Evolutionary conservation across 2,888 invertebrate species (phyloP), one percentile per base, ranked within the genome.

Genomic region (Hemicrepidius hirtus): DNA sequence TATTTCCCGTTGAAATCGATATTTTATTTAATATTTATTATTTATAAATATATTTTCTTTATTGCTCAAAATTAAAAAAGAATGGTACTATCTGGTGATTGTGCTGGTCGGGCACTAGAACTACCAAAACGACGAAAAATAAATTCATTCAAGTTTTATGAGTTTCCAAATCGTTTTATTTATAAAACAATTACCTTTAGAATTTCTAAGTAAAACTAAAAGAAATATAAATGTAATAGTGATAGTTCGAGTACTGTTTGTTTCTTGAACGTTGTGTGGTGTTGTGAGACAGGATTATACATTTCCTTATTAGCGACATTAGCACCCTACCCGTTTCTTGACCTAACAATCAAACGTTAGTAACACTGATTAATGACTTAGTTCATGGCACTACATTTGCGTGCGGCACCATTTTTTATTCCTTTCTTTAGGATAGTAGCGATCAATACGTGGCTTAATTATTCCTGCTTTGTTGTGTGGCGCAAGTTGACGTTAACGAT

Each of bases 291-390:
- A 18, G 59, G 40, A 37, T 59, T 37, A 18, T 59, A 21, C 21
- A 62, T 62, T 62, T 44, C 24, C 28, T 62, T 44, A 41, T 62
- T 41, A 41, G 20, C 2, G 24, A 16, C 16, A 44, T 40, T 62
- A 62, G 16, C 40, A 46, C 57, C 50, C 50, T 44, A 41, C 24
- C 67, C 69, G 53, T 21, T 53, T 13, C 71, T 71, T 74, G 71
- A 67, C 67, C 67, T 18, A 65, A 66, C 69, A 66, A 60, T 55
- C 62, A 66, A 70, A 65, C 44, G 59, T 24, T 50, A 24, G 65
- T 44, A 50, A 50, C 60, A 20, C 68, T 75, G 75, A 75, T 75
- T 75, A 75, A 75, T 71, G 72, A 64, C 64, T 49, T 63, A 53
- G 71, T 74, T 71, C 68, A 53, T 68, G 64, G 60, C 68, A 60